Base-by-base conservation (phyloP, 2,888 invertebrate species). In the Nomada fabriciana region DNA sequence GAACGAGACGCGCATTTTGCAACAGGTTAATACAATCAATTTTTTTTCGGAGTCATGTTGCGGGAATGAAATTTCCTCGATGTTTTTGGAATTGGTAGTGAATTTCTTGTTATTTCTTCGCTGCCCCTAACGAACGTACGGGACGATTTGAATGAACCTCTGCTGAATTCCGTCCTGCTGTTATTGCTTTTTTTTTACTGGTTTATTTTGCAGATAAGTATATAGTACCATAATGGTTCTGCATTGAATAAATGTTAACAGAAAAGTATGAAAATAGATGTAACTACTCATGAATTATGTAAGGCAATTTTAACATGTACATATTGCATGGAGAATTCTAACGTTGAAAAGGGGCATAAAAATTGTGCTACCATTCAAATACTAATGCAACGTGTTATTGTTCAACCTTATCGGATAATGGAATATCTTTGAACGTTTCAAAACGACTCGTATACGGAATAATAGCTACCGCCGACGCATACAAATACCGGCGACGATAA, bases 381-480 rank as follows among this genome's bases (percentile, higher is more conserved):
- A 47, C 55, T 67, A 77, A 80, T 71, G 29, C 25, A 36, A 53
- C 60, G 36, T 5, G 20, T 63, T 55, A 47, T 55, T 63, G 67
- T 50, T 70, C 53, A 9, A 25, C 25, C 60, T 77, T 80, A 78
- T 78, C 78, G 52, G 20, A 25, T 3, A 43, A 15, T 3, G 42
- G 42, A 67, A 71, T 69, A 65, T 67, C 20, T 25, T 47, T 29
- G 43, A 55, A 59, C 25, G 53, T 76, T 36, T 53, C 2, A 2
- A 23, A 72, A 23, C 20, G 20, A 5, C 5, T 76, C n/a, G 3
- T 5, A 20, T 5, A 20, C 65, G 23, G 53, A 63, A 68, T 52
- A 75, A 57, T 42, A 36, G 50, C 20, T 2, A 13, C 20, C 42
- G 13, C 0, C 42, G 47, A 25, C 29, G 13, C n/a, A 13, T 15